phyloP scores from a whole-genome alignment of 2,797 vertebrate species.

The Siniperca scherzeri region DNA sequence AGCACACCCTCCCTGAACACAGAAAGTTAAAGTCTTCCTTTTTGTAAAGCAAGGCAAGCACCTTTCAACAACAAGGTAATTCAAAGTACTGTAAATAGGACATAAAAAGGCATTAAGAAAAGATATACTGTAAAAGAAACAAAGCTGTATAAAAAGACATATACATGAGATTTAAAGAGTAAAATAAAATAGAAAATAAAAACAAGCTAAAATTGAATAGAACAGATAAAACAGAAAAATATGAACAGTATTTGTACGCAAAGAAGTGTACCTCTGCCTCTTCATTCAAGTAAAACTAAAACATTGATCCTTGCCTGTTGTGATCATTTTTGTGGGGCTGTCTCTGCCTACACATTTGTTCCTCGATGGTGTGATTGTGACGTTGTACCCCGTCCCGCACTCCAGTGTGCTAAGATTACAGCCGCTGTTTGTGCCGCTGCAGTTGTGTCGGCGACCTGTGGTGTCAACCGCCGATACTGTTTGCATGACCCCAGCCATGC shows the following conservation, averaged over 20 bases:
- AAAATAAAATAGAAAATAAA: background rate
- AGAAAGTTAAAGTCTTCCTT: background rate
- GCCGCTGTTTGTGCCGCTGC: constrained; percentile 60
- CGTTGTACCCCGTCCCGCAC: constrained; percentile 82
- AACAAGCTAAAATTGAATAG: background rate
- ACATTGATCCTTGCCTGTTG: constrained; percentile 73
- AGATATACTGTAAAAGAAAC: background rate
- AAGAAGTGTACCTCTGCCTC: background rate
- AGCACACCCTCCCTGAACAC: background rate
- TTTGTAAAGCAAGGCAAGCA: background rate
- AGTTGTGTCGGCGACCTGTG: constrained; percentile 56
- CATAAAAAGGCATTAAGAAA: background rate
- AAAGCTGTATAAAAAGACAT: background rate
- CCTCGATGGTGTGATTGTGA: constrained; percentile 79
- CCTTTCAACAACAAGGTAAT: background rate
- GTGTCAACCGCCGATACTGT: constrained; percentile 51
- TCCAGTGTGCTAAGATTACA: constrained; percentile 76
- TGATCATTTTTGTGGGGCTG: constrained; percentile 66
- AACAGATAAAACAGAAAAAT: background rate
- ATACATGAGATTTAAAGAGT: background rate
- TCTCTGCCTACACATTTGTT: constrained; percentile 77
- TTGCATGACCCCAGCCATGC: constrained; percentile 69
- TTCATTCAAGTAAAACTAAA: background rate
- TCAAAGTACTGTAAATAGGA: background rate
- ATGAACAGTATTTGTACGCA: background rate